phyloP scores from a whole-genome alignment of 2,797 vertebrate genomes.

The Pteropus rufus region DNA sequence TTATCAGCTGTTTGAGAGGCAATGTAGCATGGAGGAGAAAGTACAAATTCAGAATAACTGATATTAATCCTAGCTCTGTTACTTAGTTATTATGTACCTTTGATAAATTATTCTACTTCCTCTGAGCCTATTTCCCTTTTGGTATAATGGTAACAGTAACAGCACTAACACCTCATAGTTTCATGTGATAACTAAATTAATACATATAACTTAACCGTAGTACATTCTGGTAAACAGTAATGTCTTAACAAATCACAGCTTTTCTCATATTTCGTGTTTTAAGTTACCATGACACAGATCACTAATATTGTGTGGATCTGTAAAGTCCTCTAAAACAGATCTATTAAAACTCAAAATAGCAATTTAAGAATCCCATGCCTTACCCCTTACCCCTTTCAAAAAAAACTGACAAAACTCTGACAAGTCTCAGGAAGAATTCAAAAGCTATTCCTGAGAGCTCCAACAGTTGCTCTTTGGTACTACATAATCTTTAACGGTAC shows the following conservation, averaged over 20 bases:
- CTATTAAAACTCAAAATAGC: not conserved
- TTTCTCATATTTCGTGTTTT: not conserved
- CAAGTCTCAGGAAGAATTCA: too few species aligned
- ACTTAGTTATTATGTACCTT: accelerated
- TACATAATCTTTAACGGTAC: not conserved
- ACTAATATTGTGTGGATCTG: not conserved
- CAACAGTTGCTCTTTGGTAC: not conserved
- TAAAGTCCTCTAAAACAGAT: not conserved
- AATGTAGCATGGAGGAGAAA: accelerated
- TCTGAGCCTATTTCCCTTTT: not conserved
- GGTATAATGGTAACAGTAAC: too few species aligned
- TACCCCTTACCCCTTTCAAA: not conserved
- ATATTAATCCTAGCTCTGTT: not conserved
- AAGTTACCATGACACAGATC: not conserved
- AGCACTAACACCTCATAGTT: not conserved
- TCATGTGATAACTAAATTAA: not conserved
- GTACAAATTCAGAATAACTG: not conserved
- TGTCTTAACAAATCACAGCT: not conserved
- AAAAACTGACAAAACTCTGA: not conserved
- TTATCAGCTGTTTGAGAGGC: not conserved
- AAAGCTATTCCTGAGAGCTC: not conserved
- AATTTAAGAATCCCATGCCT: not conserved
- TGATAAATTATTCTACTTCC: not conserved
- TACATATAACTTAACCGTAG: too few species aligned
- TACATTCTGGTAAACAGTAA: too few species aligned